Percentiles rank a stretch among this genome's conserved stretches.
Evolutionary conservation across 2,888 invertebrate species (phyloP).

Genomic region (Bursaphelenchus okinawaensis): DNA sequence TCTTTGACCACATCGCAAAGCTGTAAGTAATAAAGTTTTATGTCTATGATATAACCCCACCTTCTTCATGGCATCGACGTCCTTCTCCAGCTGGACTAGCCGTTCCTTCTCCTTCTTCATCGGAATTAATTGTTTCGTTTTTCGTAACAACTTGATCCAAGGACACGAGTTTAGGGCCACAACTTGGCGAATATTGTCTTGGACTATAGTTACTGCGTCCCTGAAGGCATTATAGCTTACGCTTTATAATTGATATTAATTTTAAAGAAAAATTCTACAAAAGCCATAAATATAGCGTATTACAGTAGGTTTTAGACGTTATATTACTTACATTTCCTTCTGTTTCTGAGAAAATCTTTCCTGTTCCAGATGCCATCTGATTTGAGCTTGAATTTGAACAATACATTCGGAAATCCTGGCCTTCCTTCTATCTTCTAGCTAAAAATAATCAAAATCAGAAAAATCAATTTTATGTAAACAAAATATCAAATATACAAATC

Average conservation of each 20-base stretch:
- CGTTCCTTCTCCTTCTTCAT: constrained; percentile 29
- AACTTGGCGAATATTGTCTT: constrained; percentile 42
- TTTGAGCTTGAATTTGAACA: constrained; percentile 42
- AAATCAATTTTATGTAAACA: no score
- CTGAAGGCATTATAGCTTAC: constrained; percentile 25
- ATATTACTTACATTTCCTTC: constrained; percentile 32
- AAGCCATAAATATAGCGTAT: no score
- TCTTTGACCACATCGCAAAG: constrained; percentile 13
- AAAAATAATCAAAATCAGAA: no score
- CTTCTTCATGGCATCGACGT: constrained; percentile 24
- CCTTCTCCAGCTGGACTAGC: constrained; percentile 31
- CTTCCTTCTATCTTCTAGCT: constrained; percentile 29
- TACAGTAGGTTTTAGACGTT: no score
- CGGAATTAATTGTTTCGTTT: constrained; percentile 42
- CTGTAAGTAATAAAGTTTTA: constrained; percentile 5
- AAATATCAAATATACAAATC: no score
- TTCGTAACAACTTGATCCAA: constrained; percentile 41
- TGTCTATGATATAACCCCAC: neutral
- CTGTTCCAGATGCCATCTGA: constrained; percentile 37
- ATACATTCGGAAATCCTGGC: constrained; percentile 28
- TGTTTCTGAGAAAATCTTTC: constrained; percentile 14
- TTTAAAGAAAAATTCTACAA: no score
- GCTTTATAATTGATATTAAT: no score
- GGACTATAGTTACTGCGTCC: constrained; percentile 36
- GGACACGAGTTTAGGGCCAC: constrained; percentile 38